Conservation (phyloP, 2,888 invertebrate species). For the Germaria angustata region DNA sequence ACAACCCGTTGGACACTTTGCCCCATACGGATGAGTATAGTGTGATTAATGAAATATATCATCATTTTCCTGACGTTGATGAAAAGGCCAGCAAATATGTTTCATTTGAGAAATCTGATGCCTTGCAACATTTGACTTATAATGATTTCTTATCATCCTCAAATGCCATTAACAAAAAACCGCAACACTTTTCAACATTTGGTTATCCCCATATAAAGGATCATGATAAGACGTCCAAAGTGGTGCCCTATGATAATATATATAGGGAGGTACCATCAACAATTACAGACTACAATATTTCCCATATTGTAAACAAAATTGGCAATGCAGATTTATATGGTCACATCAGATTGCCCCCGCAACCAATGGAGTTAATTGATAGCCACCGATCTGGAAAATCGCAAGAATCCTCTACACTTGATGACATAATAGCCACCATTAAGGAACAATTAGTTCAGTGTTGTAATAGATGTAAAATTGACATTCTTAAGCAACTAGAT, state of each 20-base stretch:
- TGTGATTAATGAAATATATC: constrained; percentile 16
- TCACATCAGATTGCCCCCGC: not conserved
- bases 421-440: constrained; percentile 14
- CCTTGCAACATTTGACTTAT: not conserved
- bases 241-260: not conserved
- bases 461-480: constrained; percentile 68
- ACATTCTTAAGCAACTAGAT: constrained; percentile 29
- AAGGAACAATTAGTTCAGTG: constrained; percentile 66
- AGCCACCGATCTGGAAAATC: not conserved
- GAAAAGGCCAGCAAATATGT: not conserved
- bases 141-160: not conserved
- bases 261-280: not conserved
- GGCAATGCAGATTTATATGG: not conserved
- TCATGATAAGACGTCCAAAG: not conserved
- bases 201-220: not conserved
- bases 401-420: not conserved
- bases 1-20: constrained; percentile 24
- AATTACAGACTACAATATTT: not conserved
- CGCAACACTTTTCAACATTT: not conserved
- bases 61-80: constrained; percentile 4
- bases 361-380: not conserved
- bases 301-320: not conserved
- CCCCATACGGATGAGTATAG: constrained; percentile 35
- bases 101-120: constrained; percentile 15
- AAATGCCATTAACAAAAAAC: constrained; percentile 29